Base-by-base conservation (phyloP, 1,140 invertebrate genomes). In the Ceratoteleas bidentatus region DNA sequence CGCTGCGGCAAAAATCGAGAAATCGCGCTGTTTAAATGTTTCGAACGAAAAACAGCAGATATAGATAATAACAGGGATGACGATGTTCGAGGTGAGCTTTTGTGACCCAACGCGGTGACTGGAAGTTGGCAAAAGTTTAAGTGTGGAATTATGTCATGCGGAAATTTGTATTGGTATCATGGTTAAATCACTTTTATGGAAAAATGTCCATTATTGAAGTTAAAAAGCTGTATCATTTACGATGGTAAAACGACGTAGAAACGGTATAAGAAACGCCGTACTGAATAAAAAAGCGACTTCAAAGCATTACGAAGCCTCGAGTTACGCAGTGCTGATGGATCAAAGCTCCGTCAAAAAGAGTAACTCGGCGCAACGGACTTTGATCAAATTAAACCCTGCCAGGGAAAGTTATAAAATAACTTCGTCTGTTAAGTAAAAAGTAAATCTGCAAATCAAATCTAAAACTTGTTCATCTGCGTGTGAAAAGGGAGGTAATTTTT, bases 331-430 rank as follows among this genome's bases (percentile, higher is more conserved):
- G 80, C 53, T 83, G 80, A 78, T 56, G 74, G 74, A 83, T 83
- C 80, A 83, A 83, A 83, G 80, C 43, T 56, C 68, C 54, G 80
- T 74, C 64, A 74, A 74, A 78, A 73, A 74, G 57, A 74, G 68
- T 45, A 57, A 50, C 72, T 74, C 62, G 66, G 66, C 54, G 62
- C 45, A 38, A 32, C 60, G 62, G 70, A 83, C 81, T 83, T 83
- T 78, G 74, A 78, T 79, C 81, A 78, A 70, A 78, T 79, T 75
- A 79, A 75, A 79, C 75, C 60, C 81, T 78, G 50, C 74, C 62
- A 65, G 72, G 78, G 81, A 83, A 75, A 83, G 74, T 78, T 74
- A 58, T 77, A 64, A 78, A 80, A 79, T 68, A 75, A 80, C 82
- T 81, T 64, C 33, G 58, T 70, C 74, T 58, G 78, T 77, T 80